phyloP scores from a whole-genome alignment of 1,140 invertebrate species.

The Pseudoatta argentina region DNA sequence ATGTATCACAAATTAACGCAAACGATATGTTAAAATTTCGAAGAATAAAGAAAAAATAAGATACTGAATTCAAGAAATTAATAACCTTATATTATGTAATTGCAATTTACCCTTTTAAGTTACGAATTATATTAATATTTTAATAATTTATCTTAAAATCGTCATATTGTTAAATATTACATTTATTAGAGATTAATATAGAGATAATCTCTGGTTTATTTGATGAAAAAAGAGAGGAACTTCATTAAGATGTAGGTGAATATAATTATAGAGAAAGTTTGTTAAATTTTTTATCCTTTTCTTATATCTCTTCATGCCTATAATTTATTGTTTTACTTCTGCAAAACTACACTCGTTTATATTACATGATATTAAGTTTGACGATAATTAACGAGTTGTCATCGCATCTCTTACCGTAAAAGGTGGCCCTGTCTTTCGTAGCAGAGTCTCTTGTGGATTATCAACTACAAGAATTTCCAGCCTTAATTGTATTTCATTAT shows the following conservation, averaged over 20 bases:
- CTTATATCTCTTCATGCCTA: neutral
- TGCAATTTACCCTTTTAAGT: neutral
- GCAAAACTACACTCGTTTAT: neutral
- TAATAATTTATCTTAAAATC: constrained; percentile 2
- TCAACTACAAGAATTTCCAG: constrained; percentile 13
- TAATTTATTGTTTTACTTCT: constrained; percentile 37
- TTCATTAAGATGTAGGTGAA: constrained; percentile 28
- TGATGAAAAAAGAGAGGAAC: neutral
- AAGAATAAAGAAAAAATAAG: neutral
- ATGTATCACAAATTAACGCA: neutral
- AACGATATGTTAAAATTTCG: neutral
- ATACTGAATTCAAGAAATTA: neutral
- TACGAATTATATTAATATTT: neutral
- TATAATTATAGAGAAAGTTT: constrained; percentile 18
- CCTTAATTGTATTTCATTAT: constrained; percentile 57
- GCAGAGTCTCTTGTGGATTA: neutral
- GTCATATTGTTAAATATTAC: neutral
- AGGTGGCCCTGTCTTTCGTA: neutral
- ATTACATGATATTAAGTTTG: constrained; percentile 11
- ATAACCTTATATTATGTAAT: neutral
- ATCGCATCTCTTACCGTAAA: constrained; percentile 65
- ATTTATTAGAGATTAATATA: neutral
- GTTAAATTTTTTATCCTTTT: neutral
- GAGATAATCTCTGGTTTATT: neutral
- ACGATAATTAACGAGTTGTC: constrained; percentile 76